Evolutionary conservation across 2,797 vertebrate genomes (phyloP), one percentile per base, ranked within the genome.

Genomic region (Toxotes lorentzi): DNA sequence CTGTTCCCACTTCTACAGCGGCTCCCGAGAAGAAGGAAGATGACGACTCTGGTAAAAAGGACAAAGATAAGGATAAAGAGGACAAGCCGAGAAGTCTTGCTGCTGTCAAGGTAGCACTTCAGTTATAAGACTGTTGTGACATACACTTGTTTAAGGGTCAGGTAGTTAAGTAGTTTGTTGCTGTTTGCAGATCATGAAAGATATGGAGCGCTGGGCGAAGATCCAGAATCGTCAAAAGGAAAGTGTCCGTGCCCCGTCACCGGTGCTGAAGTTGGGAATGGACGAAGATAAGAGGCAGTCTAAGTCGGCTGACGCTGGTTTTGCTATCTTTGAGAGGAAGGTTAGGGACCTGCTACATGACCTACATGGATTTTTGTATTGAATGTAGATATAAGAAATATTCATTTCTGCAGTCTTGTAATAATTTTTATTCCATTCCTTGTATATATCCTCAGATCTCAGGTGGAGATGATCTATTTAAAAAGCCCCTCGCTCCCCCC

Each of bases 401-500:
- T 53, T 38, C 38, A 32, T 40, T 51, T 24, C 50, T 27, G 7
- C 5, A 53, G 35, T 50, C 1, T 62, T 60, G 2, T 57, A 13
- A 58, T 61, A 0, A 2, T 13, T 51, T 59, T 65, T 59, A 1
- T 53, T 4, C 0, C n/a, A 1, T 62, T 50, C 21, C 88, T 14
- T 56, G 23, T 80, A 32, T 70, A 9, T 23, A 11, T 63, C 7
- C 67, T 13, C 69, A 96, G 96, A 93, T 91, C 38, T 79, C 93
- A 16, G 90, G 92, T 60, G 90, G 90, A 54, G 97, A 99, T 68
- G 97, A 99, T 13, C 95, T 98, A 70, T 99, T 99, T 89, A 99
- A 99, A 94, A 99, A 98, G 77, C 98, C 98, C 21, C 90, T 99
- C 43, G 96, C 97, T 83, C 98, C 97, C 30, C 86, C 90, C 7